Conservation (phyloP, 2,113 vertebrate genomes). For the Psephotus haematonotus region DNA sequence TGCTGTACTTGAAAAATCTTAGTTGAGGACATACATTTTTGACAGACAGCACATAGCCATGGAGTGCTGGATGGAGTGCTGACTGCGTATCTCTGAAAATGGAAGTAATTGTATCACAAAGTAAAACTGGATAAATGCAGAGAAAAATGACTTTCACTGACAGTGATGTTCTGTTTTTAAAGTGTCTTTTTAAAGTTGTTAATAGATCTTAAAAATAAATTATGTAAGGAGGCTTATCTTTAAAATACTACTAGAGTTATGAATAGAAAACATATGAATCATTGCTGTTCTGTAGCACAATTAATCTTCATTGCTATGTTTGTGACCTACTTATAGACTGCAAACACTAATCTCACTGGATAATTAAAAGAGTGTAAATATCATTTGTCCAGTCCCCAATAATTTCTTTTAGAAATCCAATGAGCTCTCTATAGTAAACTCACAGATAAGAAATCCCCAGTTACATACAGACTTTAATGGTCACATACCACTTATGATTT, state of each 20-base stretch:
- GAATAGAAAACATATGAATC: constrained; percentile 50
- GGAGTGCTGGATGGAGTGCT: neutral
- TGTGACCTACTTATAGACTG: constrained; percentile 66
- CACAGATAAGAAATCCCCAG: constrained; percentile 51
- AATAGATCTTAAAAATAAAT: constrained; percentile 49
- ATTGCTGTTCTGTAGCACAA: neutral
- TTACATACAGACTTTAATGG: constrained; percentile 35
- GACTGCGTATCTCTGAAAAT: neutral
- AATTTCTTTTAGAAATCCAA: constrained; percentile 66
- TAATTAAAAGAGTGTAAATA: constrained; percentile 78
- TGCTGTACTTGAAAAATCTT: fast-evolving
- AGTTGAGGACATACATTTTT: neutral
- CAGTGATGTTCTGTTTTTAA: neutral
- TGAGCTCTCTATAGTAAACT: constrained; percentile 35
- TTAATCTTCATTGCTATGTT: constrained; percentile 67
- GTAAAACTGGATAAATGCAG: neutral
- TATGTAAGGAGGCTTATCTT: constrained; percentile 52
- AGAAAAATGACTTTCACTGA: neutral
- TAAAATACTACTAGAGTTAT: constrained; percentile 51
- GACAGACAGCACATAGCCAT: neutral
- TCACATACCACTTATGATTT: constrained; percentile 12
- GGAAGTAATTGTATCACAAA: neutral
- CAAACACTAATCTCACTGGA: constrained; percentile 69
- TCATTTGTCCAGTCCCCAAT: constrained; percentile 61
- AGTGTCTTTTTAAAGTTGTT: constrained; percentile 16